A percentile compares a stretch with the other conserved stretches of the same genome.
These are phyloP conservation scores for Empis livida DNA, from an alignment of 2,888 invertebrate species.

Conservation along the genomic window DNA sequence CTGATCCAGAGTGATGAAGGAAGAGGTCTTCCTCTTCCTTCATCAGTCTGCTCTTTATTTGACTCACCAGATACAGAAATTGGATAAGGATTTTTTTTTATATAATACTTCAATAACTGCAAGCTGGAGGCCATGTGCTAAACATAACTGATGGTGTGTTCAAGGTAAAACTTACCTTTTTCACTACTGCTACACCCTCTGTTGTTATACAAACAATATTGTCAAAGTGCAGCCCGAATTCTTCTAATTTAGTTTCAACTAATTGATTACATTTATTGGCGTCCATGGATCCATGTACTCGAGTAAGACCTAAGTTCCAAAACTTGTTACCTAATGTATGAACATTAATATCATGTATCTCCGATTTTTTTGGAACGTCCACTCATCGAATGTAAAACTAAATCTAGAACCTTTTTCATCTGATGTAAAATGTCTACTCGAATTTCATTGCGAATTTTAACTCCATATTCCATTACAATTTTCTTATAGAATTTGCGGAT, in stretches of 20 bases:
- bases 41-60: not conserved
- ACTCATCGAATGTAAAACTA: slow-evolving; percentile 2
- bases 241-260: not conserved
- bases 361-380: not conserved
- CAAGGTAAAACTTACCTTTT: not conserved
- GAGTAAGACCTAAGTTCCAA: not conserved
- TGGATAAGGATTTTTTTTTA: not conserved
- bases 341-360: not conserved
- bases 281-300: not conserved
- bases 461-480: not conserved
- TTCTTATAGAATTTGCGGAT: slow-evolving; percentile 1
- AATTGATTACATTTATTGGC: not conserved
- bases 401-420: not conserved
- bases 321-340: not conserved
- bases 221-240: not conserved
- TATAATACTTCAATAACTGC: not conserved
- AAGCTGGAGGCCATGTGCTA: not conserved
- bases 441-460: not conserved
- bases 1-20: too few relatives aligned
- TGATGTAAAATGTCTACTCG: not conserved
- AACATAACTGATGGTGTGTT: not conserved
- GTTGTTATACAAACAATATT: not conserved
- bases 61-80: not conserved
- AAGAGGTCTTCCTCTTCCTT: too few relatives aligned
- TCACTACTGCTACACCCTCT: not conserved